These are phyloP conservation scores for Solea senegalensis DNA, from an alignment of 2,113 vertebrate genomes.

Conservation along the genomic window DNA sequence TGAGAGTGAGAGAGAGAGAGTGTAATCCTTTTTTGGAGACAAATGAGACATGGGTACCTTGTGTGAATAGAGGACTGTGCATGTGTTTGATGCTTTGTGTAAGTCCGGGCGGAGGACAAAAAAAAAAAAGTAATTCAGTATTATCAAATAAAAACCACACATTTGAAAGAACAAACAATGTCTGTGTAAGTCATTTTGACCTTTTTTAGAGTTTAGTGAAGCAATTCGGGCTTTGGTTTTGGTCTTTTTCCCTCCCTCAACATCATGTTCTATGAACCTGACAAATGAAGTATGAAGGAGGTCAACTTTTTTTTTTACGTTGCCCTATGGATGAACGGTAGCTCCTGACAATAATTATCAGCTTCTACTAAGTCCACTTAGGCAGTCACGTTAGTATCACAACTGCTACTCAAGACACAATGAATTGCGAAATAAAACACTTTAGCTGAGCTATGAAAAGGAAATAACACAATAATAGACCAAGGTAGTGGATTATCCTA, in stretches of 20 bases:
- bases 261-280: background rate
- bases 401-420: no score
- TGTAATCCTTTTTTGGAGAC: constrained; percentile 39
- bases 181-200: constrained; percentile 23
- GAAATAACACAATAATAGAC: no score
- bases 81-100: constrained; percentile 89
- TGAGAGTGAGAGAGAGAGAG: constrained; percentile 57
- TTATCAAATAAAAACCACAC: constrained; percentile 87
- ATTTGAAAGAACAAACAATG: constrained; percentile 63
- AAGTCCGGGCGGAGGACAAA: constrained; percentile 84
- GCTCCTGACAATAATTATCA: no score
- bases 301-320: no score
- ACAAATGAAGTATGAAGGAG: background rate
- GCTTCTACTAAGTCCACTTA: background rate
- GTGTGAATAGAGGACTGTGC: constrained; percentile 82
- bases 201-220: background rate
- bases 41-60: constrained; percentile 52
- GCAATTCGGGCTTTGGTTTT: background rate
- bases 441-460: no score
- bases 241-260: no score
- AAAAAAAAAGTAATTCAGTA: constrained; percentile 83
- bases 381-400: no score
- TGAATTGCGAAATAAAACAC: no score
- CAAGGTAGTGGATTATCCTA: no score
- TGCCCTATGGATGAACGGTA: no score